A percentile compares a stretch with the other conserved stretches of the same genome.
These are phyloP conservation scores for Ypsolopha scabrella DNA, from an alignment of 2,888 invertebrate genomes.

Conservation along the genomic window DNA sequence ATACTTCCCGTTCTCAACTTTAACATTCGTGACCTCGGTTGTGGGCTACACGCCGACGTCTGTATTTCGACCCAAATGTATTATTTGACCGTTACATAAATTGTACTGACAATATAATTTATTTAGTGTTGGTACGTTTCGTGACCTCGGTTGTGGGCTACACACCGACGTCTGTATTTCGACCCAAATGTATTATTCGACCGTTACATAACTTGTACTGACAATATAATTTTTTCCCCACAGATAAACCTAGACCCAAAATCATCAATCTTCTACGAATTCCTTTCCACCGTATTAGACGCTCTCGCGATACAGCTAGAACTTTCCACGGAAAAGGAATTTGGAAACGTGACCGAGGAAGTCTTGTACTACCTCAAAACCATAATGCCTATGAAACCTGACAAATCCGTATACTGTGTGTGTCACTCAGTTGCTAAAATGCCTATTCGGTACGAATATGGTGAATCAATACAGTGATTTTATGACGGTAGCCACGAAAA, in stretches of 20 bases:
- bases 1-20: too few species aligned
- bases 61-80: too few species aligned
- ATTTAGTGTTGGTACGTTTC: too few species aligned
- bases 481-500: conserved; percentile 37
- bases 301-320: conserved; percentile 79
- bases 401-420: conserved; percentile 77
- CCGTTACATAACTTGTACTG: neutral
- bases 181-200: too few species aligned
- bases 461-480: conserved; percentile 52
- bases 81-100: too few species aligned
- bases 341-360: conserved; percentile 83
- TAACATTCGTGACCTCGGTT: too few species aligned
- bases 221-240: conserved; percentile 13
- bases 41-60: too few species aligned
- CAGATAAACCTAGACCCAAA: conserved; percentile 84
- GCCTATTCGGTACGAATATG: conserved; percentile 82
- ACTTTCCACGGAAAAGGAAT: conserved; percentile 76
- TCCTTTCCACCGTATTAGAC: conserved; percentile 74
- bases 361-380: conserved; percentile 80
- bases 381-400: conserved; percentile 77
- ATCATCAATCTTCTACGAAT: conserved; percentile 78
- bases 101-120: too few species aligned
- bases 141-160: too few species aligned
- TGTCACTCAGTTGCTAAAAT: conserved; percentile 83
- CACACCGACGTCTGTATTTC: too few species aligned